Evolutionary conservation across 2,888 invertebrate species (phyloP).

Genomic region (Zele albiditarsus): DNA sequence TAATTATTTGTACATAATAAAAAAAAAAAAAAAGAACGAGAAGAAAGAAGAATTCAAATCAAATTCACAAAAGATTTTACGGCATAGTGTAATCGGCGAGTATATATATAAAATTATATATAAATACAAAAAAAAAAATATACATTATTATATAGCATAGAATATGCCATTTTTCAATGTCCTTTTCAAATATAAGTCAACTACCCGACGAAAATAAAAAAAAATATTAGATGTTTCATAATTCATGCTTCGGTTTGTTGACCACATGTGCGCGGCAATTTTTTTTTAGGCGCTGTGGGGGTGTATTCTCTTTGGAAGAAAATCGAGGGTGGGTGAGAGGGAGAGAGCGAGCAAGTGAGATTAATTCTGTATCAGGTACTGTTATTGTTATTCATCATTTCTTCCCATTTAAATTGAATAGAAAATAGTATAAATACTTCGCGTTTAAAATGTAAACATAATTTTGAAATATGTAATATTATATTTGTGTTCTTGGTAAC

Average conservation of each 20-base stretch:
- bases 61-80: conserved; percentile 52
- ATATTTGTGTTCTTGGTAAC: background rate
- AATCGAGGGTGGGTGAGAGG: no score
- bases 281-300: background rate
- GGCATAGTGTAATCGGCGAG: conserved; percentile 65
- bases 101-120: conserved; percentile 50
- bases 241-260: conserved; percentile 64
- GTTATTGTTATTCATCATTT: no score
- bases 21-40: conserved; percentile 8
- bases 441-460: background rate
- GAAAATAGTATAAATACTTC: no score
- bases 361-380: no score
- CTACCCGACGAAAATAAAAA: conserved; percentile 59
- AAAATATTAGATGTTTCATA: conserved; percentile 68
- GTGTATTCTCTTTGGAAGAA: no score
- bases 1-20: background rate
- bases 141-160: conserved; percentile 51
- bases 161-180: conserved; percentile 72
- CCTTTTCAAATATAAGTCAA: conserved; percentile 69
- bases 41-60: conserved; percentile 13
- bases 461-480: background rate
- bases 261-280: background rate
- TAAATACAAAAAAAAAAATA: conserved; percentile 7
- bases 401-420: no score
- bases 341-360: no score